A percentile compares a stretch with the other conserved stretches of the same genome.
These are phyloP conservation scores for Butorides virescens DNA, from an alignment of 2,113 vertebrate genomes.

Conservation along the genomic window DNA sequence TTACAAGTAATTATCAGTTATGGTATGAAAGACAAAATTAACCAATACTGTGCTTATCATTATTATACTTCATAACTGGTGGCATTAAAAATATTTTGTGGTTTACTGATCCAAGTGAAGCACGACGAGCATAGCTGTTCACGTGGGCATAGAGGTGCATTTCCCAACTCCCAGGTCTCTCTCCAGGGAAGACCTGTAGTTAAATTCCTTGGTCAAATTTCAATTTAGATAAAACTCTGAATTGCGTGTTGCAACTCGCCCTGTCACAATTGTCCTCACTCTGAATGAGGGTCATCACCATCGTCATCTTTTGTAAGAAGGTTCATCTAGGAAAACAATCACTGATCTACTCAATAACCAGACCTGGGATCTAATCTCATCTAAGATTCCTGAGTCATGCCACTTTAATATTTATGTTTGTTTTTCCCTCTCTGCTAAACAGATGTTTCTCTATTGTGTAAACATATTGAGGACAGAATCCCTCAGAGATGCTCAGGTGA, in stretches of 20 bases:
- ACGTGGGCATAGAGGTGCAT: background rate
- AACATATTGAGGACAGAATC: background rate
- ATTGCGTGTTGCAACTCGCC: background rate
- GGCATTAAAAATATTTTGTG: background rate
- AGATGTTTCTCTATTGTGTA: background rate
- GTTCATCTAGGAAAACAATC: background rate
- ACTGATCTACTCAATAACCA: background rate
- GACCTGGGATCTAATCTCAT: background rate
- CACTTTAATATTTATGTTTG: background rate
- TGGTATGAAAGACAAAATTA: background rate
- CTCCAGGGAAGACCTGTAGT: background rate
- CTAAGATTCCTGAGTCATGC: background rate
- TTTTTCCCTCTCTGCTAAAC: background rate
- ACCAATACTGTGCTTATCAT: background rate
- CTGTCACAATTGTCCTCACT: background rate
- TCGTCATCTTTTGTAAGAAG: background rate
- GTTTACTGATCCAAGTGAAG: background rate
- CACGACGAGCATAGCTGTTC: background rate
- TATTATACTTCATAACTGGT: background rate
- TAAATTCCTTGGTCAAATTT: background rate
- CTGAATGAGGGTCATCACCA: background rate
- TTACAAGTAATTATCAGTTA: background rate
- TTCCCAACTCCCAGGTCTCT: background rate
- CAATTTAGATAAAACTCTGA: background rate
- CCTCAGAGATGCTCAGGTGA: background rate